phyloP scores from a whole-genome alignment of 2,113 vertebrate genomes.

The Glaucomys volans region DNA sequence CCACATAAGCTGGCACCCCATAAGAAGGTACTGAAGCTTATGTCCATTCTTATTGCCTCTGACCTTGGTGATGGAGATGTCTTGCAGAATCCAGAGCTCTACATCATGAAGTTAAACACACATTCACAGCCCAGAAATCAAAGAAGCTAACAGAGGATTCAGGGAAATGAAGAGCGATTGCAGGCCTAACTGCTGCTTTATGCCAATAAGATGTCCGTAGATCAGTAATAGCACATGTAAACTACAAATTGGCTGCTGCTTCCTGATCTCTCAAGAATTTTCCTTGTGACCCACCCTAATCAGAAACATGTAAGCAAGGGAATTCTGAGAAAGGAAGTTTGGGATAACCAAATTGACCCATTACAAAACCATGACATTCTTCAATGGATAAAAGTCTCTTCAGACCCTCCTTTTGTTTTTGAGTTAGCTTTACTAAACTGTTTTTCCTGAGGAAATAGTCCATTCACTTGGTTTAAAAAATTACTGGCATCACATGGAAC shows the following conservation, averaged over 20 bases:
- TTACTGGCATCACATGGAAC: background rate
- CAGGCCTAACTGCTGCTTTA: background rate
- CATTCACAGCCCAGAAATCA: background rate
- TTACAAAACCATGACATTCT: constrained; percentile 5
- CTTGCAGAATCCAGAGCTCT: background rate
- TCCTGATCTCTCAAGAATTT: background rate
- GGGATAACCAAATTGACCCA: background rate
- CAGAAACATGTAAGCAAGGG: constrained; percentile 11
- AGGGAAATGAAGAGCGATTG: background rate
- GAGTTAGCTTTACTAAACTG: constrained; percentile 9
- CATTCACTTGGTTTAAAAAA: background rate
- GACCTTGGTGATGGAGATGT: background rate
- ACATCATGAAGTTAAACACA: background rate
- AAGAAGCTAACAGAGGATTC: background rate
- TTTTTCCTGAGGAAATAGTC: constrained; percentile 7
- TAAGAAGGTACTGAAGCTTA: background rate
- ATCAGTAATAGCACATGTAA: background rate
- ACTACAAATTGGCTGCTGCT: background rate
- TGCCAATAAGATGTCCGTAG: background rate
- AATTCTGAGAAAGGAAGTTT: constrained; percentile 14
- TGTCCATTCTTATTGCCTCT: background rate
- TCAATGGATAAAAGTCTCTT: background rate
- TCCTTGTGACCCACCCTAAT: background rate
- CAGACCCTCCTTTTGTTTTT: background rate
- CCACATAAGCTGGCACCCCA: background rate